Evolutionary conservation across 2,113 vertebrate genomes (phyloP).

Genomic region (Callocephalon fimbriatum): DNA sequence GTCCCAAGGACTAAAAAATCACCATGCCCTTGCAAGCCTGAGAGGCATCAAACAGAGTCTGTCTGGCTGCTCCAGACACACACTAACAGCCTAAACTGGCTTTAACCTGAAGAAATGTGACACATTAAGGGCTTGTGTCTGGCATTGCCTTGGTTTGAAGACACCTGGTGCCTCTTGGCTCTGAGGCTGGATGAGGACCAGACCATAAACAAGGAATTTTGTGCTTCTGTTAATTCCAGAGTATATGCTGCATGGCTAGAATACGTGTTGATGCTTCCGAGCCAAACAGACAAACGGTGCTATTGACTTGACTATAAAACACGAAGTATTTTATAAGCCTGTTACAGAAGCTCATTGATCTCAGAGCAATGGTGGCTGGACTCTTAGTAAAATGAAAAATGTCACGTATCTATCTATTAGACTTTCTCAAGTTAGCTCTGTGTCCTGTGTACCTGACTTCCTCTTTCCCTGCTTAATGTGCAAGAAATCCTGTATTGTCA

Average conservation of each 20-base stretch:
- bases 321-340: neutral
- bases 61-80: neutral
- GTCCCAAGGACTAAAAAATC: neutral
- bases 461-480: neutral
- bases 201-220: neutral
- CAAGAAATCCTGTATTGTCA: neutral
- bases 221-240: neutral
- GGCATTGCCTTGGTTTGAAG: neutral
- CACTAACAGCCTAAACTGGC: neutral
- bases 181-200: neutral
- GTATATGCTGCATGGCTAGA: neutral
- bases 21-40: neutral
- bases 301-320: neutral
- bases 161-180: neutral
- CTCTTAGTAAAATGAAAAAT: neutral
- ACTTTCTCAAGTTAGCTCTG: neutral
- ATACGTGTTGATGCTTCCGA: neutral
- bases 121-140: neutral
- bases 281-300: slow-evolving; percentile 42
- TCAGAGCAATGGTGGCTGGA: neutral
- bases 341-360: neutral
- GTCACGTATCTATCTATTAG: neutral
- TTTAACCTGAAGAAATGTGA: neutral
- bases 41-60: neutral
- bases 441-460: neutral